Percentiles rank a stretch among this genome's conserved stretches.
Evolutionary conservation across 2,113 vertebrate genomes (phyloP).

Genomic region (Brachypteracias leptosomus): DNA sequence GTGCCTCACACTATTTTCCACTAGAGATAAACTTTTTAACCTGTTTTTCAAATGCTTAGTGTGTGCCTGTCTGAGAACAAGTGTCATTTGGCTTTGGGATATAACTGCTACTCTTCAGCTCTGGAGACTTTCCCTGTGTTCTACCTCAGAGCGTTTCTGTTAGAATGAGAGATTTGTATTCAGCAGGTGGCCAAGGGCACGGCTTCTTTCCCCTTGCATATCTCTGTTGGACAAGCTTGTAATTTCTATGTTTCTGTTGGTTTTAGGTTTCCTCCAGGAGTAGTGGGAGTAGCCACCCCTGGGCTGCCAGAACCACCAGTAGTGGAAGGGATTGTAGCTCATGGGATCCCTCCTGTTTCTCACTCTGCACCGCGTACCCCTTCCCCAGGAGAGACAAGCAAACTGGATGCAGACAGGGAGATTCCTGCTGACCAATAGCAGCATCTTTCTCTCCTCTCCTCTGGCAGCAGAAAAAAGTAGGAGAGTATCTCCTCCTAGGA

Average conservation of each 20-base stretch:
- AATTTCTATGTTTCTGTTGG: conserved; percentile 40
- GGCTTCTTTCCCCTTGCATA: background rate
- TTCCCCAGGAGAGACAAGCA: conserved; percentile 87
- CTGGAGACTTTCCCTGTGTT: background rate
- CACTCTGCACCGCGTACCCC: conserved; percentile 80
- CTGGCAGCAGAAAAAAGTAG: conserved; percentile 45
- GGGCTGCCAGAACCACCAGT: conserved; percentile 80
- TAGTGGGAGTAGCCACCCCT: conserved; percentile 85
- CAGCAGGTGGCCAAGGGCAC: background rate
- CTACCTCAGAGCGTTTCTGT: background rate
- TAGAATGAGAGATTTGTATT: background rate
- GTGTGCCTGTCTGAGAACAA: background rate
- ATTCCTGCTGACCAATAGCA: conserved; percentile 92
- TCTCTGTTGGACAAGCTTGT: background rate
- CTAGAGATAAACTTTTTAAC: background rate
- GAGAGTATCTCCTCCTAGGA: conserved; percentile 59
- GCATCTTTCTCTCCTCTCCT: conserved; percentile 54
- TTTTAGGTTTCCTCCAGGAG: conserved; percentile 85
- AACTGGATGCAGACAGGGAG: conserved; percentile 93
- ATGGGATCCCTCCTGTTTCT: conserved; percentile 85
- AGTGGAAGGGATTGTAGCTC: conserved; percentile 86
- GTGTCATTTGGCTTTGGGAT: background rate
- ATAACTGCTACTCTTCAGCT: background rate
- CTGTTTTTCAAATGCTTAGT: background rate
- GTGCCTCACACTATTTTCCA: background rate